These are phyloP conservation scores for Penelope pileata DNA, from an alignment of 2,113 vertebrate species.

Conservation along the genomic window DNA sequence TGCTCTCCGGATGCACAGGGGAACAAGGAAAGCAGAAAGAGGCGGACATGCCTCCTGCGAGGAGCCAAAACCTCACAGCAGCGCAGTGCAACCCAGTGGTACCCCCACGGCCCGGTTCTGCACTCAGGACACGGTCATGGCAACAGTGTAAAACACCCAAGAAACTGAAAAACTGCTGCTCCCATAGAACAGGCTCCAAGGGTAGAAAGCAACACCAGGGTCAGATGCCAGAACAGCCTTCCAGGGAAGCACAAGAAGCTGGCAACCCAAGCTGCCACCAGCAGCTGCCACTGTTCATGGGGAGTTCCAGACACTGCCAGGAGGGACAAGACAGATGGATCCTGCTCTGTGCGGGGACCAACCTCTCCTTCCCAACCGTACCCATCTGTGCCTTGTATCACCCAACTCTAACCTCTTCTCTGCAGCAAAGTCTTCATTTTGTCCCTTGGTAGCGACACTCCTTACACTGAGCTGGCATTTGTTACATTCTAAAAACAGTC, in stretches of 20 bases:
- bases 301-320: neutral
- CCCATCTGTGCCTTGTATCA: neutral
- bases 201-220: rapidly evolving
- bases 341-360: rapidly evolving
- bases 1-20: rapidly evolving
- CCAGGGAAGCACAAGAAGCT: neutral
- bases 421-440: neutral
- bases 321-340: neutral
- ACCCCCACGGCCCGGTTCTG: neutral
- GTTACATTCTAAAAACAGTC: slow-evolving; percentile 6
- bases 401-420: neutral
- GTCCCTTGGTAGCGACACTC: neutral
- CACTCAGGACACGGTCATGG: rapidly evolving
- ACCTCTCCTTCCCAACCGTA: rapidly evolving
- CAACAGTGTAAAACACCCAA: neutral
- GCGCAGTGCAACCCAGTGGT: too few relatives aligned
- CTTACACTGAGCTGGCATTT: rapidly evolving
- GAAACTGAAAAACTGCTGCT: neutral
- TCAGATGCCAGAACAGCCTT: rapidly evolving
- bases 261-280: neutral
- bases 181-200: neutral
- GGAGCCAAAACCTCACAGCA: neutral
- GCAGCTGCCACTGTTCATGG: too few relatives aligned
- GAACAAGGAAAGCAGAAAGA: neutral
- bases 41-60: neutral